Conservation (phyloP, 2,888 invertebrate genomes). For the Drosophila antonietae region DNA sequence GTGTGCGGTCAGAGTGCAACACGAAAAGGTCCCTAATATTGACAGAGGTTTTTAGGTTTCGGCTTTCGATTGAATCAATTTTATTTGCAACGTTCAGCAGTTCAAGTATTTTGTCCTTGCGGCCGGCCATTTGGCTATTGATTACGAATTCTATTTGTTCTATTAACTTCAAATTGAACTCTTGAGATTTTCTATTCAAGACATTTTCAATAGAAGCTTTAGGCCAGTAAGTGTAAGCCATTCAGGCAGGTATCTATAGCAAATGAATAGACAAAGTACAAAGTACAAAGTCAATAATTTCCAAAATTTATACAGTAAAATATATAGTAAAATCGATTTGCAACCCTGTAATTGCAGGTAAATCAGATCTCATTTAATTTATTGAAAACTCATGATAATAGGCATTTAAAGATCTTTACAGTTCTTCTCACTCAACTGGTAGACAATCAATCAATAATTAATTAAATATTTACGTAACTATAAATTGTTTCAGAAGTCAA, state of each 20-base stretch:
- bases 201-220: background rate
- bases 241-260: background rate
- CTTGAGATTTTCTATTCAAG: background rate
- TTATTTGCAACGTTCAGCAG: background rate
- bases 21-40: conserved; percentile 29
- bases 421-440: no score
- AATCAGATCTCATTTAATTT: no score
- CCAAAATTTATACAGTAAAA: no score
- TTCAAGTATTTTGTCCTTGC: background rate
- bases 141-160: background rate
- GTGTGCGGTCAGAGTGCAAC: conserved; percentile 25
- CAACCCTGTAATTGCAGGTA: no score
- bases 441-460: no score
- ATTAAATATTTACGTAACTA: no score
- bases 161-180: background rate
- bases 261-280: background rate
- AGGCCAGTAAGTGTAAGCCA: background rate
- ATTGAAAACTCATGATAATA: no score
- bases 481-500: no score
- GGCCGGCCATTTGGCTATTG: background rate
- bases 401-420: no score
- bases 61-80: conserved; percentile 18
- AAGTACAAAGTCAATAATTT: background rate
- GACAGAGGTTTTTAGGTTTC: conserved; percentile 29
- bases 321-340: no score